Percentiles rank a stretch among this genome's conserved stretches.
These are phyloP conservation scores for Drosophila eugracilis DNA, from an alignment of 1,140 invertebrate genomes.

Conservation along the genomic window DNA sequence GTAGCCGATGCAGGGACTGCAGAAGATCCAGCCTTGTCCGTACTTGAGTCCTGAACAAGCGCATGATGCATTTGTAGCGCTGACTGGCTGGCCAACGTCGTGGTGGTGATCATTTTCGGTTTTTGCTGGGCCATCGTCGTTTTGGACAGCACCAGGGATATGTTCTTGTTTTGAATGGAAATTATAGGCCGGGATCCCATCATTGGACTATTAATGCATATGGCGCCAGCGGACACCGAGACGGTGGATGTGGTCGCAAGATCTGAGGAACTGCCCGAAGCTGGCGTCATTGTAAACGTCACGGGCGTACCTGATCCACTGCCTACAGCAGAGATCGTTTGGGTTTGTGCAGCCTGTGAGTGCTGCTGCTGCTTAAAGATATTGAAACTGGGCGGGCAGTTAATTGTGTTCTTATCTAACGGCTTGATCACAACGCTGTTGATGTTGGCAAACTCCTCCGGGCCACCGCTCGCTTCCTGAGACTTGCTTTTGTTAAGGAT, in stretches of 20 bases:
- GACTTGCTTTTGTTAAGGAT: slow-evolving; percentile 67
- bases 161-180: slow-evolving; percentile 50
- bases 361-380: slow-evolving; percentile 61
- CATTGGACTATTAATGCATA: slow-evolving; percentile 35
- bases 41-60: slow-evolving; percentile 24
- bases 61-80: slow-evolving; percentile 56
- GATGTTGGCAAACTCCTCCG: slow-evolving; percentile 56
- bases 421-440: slow-evolving; percentile 72
- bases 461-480: slow-evolving; percentile 27
- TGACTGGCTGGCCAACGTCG: slow-evolving; percentile 32
- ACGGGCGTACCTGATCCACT: slow-evolving; percentile 3
- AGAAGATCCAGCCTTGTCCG: slow-evolving; percentile 7
- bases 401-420: slow-evolving; percentile 55
- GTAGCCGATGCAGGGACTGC: not conserved
- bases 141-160: slow-evolving; percentile 68
- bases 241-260: slow-evolving; percentile 23
- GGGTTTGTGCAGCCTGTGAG: slow-evolving; percentile 12
- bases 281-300: slow-evolving; percentile 7
- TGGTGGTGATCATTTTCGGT: slow-evolving; percentile 64
- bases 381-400: slow-evolving; percentile 59
- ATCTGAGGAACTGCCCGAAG: slow-evolving; percentile 1
- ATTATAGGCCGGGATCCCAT: slow-evolving; percentile 28
- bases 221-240: slow-evolving; percentile 38
- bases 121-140: slow-evolving; percentile 67
- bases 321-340: not conserved